phyloP scores from a whole-genome alignment of 2,797 vertebrate genomes.

The Intellagama lesueurii region DNA sequence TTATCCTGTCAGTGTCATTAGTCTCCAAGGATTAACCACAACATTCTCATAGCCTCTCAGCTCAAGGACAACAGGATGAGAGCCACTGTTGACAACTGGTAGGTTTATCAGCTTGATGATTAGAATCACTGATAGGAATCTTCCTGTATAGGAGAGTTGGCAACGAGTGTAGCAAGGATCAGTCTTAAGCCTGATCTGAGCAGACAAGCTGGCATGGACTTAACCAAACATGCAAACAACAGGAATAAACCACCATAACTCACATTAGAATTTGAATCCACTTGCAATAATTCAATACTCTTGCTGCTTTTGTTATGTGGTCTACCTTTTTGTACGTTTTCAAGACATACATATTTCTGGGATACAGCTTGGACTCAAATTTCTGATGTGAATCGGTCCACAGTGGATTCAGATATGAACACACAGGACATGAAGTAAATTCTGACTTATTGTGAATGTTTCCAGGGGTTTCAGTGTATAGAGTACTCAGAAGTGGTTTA shows the following conservation, averaged over 20 bases:
- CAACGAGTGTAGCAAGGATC: not conserved
- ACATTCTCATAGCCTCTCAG: not conserved
- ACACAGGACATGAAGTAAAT: too few species aligned
- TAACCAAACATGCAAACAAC: not conserved
- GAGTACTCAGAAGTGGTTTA: too few species aligned
- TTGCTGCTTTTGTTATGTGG: not conserved
- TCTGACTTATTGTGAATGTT: too few species aligned
- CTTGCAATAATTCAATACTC: not conserved
- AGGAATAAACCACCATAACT: not conserved
- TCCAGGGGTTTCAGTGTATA: too few species aligned
- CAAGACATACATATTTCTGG: too few species aligned
- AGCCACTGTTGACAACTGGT: not conserved
- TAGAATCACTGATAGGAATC: not conserved
- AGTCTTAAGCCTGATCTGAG: not conserved
- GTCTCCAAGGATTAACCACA: not conserved
- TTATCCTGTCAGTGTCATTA: not conserved
- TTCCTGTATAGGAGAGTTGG: not conserved
- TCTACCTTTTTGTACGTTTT: not conserved
- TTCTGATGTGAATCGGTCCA: not conserved
- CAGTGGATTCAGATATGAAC: not conserved
- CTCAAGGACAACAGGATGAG: not conserved
- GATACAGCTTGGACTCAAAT: not conserved
- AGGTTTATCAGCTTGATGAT: not conserved
- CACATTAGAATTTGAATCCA: not conserved
- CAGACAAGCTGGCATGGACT: not conserved